These are phyloP conservation scores for Bagarius yarrelli DNA, from an alignment of 2,113 vertebrate species.

Conservation along the genomic window DNA sequence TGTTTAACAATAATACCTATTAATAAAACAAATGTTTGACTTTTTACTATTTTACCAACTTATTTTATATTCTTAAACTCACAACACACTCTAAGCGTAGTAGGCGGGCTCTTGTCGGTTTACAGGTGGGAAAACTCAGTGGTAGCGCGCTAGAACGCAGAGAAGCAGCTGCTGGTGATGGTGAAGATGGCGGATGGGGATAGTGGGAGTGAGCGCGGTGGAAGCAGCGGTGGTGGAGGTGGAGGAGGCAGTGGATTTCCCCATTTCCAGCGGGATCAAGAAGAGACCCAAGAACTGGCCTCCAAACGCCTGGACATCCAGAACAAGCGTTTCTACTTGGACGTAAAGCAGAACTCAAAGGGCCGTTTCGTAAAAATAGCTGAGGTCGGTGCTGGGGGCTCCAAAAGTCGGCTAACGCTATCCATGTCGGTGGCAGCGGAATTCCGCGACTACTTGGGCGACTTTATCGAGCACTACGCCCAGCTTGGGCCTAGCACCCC, in stretches of 20 bases:
- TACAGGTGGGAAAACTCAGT: constrained; percentile 41
- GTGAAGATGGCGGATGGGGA: constrained; percentile 94
- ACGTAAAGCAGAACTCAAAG: constrained; percentile 90
- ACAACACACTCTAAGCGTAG: not conserved
- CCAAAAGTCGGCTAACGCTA: constrained; percentile 90
- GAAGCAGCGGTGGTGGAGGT: constrained; percentile 67
- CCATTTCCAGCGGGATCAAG: constrained; percentile 78
- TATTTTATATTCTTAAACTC: not conserved
- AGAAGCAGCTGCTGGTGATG: constrained; percentile 73
- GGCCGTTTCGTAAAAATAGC: constrained; percentile 96
- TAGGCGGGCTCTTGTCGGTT: constrained; percentile 52
- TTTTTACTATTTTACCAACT: not conserved
- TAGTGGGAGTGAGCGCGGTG: constrained; percentile 82
- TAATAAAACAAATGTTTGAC: not conserved
- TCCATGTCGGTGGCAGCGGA: constrained; percentile 92
- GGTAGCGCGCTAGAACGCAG: constrained; percentile 49
- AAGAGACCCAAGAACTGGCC: constrained; percentile 88
- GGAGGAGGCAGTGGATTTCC: constrained; percentile 70
- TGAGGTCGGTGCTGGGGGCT: constrained; percentile 92
- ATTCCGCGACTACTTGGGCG: constrained; percentile 90
- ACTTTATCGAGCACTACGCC: constrained; percentile 91
- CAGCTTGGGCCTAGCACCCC: constrained; percentile 90
- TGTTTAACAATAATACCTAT: not conserved
- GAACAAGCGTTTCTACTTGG: constrained; percentile 90
- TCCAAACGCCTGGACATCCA: constrained; percentile 89